phyloP scores from a whole-genome alignment of 37 sponge, comb jelly and placozoan genomes.

The Aplysina aerophoba region DNA sequence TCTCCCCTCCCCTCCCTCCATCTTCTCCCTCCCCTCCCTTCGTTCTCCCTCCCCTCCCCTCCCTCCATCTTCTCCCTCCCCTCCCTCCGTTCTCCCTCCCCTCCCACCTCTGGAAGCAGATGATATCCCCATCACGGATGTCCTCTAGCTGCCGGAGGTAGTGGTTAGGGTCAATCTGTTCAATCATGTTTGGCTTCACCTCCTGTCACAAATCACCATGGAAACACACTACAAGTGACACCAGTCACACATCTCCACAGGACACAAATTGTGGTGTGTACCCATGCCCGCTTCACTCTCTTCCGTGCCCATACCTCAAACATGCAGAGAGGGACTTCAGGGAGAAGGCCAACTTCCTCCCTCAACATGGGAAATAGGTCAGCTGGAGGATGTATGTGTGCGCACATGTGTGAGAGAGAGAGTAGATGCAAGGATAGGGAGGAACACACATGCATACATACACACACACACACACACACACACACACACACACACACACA shows the following conservation, averaged over 20 bases:
- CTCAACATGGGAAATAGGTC: conserved; percentile 68
- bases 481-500: too few species aligned
- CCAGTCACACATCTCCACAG: background rate
- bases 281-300: too few species aligned
- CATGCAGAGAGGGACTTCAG: conserved; percentile 56
- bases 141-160: conserved; percentile 70
- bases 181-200: conserved; percentile 77
- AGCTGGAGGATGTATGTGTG: conserved; percentile 33
- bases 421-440: too few species aligned
- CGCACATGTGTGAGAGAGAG: too few species aligned
- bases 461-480: too few species aligned
- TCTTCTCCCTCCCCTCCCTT: too few species aligned
- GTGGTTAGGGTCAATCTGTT: conserved; percentile 52
- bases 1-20: too few species aligned
- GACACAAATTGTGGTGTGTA: too few species aligned
- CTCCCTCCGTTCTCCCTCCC: too few species aligned
- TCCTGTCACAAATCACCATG: conserved; percentile 52
- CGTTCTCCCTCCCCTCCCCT: too few species aligned
- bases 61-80: too few species aligned
- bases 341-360: conserved; percentile 60
- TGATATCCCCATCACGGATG: conserved; percentile 87
- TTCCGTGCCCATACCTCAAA: conserved; percentile 64
- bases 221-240: background rate
- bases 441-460: too few species aligned
- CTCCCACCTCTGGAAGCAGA: conserved; percentile 82